A percentile compares a stretch with the other conserved stretches of the same genome.
Conservation (phyloP, 2,113 vertebrate genomes). For the Tupaia tana region DNA sequence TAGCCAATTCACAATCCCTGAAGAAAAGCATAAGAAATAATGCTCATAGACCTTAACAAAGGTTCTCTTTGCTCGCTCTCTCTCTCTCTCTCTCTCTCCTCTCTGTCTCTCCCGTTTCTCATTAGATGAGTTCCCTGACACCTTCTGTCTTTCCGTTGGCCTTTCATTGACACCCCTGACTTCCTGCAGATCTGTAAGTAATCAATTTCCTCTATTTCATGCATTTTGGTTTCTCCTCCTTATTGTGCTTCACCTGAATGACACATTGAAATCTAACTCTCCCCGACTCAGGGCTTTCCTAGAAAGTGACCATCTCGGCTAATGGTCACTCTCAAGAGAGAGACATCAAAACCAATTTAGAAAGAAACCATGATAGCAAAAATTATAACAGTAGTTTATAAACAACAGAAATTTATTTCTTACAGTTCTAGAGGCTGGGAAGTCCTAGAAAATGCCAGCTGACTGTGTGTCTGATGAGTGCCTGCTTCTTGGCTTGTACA, state of each 20-base stretch:
- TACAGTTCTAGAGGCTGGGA: background rate
- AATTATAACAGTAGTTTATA: background rate
- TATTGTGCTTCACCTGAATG: background rate
- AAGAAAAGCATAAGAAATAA: background rate
- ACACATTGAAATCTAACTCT: background rate
- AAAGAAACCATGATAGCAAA: background rate
- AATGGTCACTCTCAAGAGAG: background rate
- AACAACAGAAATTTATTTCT: background rate
- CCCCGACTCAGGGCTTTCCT: background rate
- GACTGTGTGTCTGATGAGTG: background rate
- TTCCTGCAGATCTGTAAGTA: background rate
- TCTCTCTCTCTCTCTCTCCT: background rate
- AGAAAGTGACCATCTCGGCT: background rate
- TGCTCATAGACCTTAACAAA: background rate
- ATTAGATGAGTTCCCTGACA: background rate
- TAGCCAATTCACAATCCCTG: background rate
- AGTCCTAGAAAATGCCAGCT: background rate
- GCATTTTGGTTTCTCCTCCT: background rate
- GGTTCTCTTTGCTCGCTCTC: too few species aligned
- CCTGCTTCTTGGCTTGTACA: background rate
- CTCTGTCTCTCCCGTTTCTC: background rate
- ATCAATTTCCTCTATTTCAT: too few species aligned
- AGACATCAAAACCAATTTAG: background rate
- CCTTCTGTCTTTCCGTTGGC: background rate
- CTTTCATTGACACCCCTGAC: background rate